Base-by-base conservation (phyloP, 2,888 invertebrate species). In the Pristionchus japonicus region DNA sequence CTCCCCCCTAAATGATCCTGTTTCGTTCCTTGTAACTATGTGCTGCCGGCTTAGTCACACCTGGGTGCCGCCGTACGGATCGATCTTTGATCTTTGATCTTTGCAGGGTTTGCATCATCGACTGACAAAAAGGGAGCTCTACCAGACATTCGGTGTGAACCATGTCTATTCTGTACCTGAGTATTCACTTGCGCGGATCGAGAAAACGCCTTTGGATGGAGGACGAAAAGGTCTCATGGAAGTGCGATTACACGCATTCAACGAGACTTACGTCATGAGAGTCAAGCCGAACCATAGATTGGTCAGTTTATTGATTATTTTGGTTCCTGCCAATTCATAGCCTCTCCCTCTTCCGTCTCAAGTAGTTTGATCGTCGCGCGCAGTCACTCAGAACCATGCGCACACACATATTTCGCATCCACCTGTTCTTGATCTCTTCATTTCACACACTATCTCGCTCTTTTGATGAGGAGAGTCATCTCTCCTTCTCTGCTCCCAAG, bases 61-160 rank as follows among this genome's bases (percentile, higher is more conserved):
- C 64, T 34, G 37, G 52, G 37, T 47, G 20, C 31, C 82, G 11
- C 15, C 40, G 43, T 70, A 1, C 43, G 20, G 13, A 34, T 67
- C 34, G 67, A 67, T 67, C 34, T 67, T 64, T 64, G 17, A 40
- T 31, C 49, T 31, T 52, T 83, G 82, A 83, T 34, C 82, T 52
- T 23, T 49, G 74, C 89, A 93, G 93, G 88, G 90, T 31, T 52
- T 93, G n/a, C 93, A 93, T 87, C 91, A 91, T 85, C 90, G 91
- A 74, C 89, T 93, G 31, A 91, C 91, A 64, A 91, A 91, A 82
- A 87, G 92, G 87, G 93, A 93, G 82, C 90, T 93, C 31, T 90
- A 91, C 43, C 91, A 92, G 70, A 93, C 93, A 6, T 94, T 94
- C 88, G 94, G 94, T 74, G 93, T 94, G 11, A 90, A 92, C 64